A percentile compares a stretch with the other conserved stretches of the same genome.
Evolutionary conservation across 2,888 invertebrate genomes (phyloP).

Genomic region (Sceliomorpha sp.): DNA sequence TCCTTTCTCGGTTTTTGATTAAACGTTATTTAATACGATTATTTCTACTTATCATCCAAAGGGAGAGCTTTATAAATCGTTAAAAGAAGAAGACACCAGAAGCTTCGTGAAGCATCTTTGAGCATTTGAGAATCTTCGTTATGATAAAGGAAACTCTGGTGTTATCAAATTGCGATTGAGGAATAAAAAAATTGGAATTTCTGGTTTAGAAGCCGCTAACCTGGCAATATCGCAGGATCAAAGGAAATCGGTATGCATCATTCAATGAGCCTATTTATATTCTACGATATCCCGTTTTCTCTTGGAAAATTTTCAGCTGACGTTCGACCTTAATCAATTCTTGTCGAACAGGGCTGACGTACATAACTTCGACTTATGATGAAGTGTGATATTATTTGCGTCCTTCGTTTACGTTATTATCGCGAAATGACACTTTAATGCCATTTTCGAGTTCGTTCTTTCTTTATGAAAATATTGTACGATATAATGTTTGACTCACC

Average conservation of each 20-base stretch:
- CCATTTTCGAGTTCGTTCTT: background rate
- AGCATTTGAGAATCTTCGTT: slow-evolving; percentile 3
- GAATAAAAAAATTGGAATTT: slow-evolving; percentile 13
- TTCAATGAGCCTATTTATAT: slow-evolving; percentile 21
- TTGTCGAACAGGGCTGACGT: slow-evolving; percentile 24
- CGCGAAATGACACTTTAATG: slow-evolving; percentile 10
- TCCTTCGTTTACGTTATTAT: background rate
- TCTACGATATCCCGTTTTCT: slow-evolving; percentile 19
- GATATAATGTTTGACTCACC: slow-evolving; percentile 81
- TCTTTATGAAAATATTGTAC: slow-evolving; percentile 6
- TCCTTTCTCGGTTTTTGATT: too few species aligned
- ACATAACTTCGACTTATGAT: slow-evolving; percentile 28
- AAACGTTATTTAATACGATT: too few species aligned
- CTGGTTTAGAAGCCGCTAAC: slow-evolving; percentile 1
- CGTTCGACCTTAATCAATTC: slow-evolving; percentile 36
- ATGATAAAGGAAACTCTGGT: too few species aligned
- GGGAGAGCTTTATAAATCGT: too few species aligned
- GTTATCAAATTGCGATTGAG: slow-evolving; percentile 6
- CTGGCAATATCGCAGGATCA: slow-evolving; percentile 22
- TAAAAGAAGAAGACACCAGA: too few species aligned
- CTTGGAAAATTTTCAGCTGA: slow-evolving; percentile 34
- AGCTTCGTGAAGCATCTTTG: too few species aligned
- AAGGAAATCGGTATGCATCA: slow-evolving; percentile 32
- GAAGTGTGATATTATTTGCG: slow-evolving; percentile 16
- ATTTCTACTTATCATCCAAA: too few species aligned